Evolutionary conservation across 2,888 invertebrate genomes (phyloP), one percentile per base, ranked within the genome.

Genomic region (Rutpela maculata): DNA sequence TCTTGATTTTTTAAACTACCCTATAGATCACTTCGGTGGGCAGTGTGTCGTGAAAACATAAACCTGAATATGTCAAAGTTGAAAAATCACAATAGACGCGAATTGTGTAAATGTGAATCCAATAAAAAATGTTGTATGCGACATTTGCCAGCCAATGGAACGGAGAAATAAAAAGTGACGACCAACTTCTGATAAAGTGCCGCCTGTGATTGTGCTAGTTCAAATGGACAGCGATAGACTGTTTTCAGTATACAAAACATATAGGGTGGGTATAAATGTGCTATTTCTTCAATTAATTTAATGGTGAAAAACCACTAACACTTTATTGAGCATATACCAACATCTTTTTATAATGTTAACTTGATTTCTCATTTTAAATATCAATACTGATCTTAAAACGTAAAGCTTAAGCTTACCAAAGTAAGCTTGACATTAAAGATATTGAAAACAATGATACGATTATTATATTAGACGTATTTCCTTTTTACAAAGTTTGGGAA

Each of bases 91-190:
- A 72, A 75, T 72, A 73, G 73, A 75, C 78, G 68, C 68, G 72
- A 74, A 43, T 59, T 66, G 78, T 65, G 76, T 75, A 55, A 76
- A 80, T 74, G 71, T 56, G 75, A 72, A 60, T 71, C 70, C 76
- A 63, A 75, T 78, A 77, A 80, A 80, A 78, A 77, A 75, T 68
- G 55, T 74, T 62, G 72, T 60, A 72, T 65, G 80, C 78, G 75
- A 80, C 78, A 76, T 80, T 80, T 78, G 76, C 78, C 72, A 72
- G 55, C 74, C 78, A 80, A 72, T 74, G 75, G 68, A 76, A 76
- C 66, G 69, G 68, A 66, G 71, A 62, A 67, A 74, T 71, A 71
- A 76, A 78, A 72, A 77, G 71, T 38, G 69, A 76, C 56, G 74
- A 79, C 19, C 50, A 63, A 79, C 72, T 72, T 17, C 72, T 63